phyloP scores from a whole-genome alignment of 2,888 invertebrate species.

The Taphrorychus bicolor region DNA sequence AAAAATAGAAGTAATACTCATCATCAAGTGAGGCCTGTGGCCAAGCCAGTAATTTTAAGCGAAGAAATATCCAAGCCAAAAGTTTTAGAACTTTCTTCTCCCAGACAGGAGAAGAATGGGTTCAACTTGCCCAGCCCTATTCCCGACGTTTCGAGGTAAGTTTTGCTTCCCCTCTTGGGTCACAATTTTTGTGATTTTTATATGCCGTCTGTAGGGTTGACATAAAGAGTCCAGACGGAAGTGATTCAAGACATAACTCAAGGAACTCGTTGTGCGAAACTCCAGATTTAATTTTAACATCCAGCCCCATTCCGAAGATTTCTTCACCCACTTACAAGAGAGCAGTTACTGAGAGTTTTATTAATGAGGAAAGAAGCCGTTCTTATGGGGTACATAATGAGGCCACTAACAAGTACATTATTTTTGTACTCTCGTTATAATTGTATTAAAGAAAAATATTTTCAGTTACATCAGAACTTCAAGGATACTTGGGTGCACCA shows the following conservation, averaged over 20 bases:
- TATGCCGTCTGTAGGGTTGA: constrained; percentile 32
- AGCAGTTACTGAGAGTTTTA: constrained; percentile 45
- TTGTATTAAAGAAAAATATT: not conserved
- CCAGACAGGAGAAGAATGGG: constrained; percentile 37
- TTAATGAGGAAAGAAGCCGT: constrained; percentile 42
- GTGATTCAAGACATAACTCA: constrained; percentile 37
- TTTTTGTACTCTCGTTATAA: not conserved
- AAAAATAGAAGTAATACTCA: constrained; percentile 44
- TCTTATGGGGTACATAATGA: constrained; percentile 14
- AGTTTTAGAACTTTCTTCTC: constrained; percentile 39
- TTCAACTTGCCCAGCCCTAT: constrained; percentile 53
- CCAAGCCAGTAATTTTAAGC: constrained; percentile 43
- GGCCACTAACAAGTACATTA: constrained; percentile 27
- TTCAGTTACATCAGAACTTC: constrained; percentile 46
- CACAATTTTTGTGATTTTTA: not conserved
- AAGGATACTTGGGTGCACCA: constrained; percentile 27
- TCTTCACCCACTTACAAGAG: constrained; percentile 45
- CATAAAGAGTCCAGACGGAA: constrained; percentile 30
- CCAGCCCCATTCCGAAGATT: constrained; percentile 50
- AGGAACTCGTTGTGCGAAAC: constrained; percentile 55
- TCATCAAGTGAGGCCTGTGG: constrained; percentile 22
- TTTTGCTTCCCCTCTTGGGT: constrained; percentile 23
- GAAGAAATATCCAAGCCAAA: constrained; percentile 38
- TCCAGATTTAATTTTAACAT: constrained; percentile 62
- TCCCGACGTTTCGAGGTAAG: constrained; percentile 56